phyloP scores from a whole-genome alignment of 1,140 invertebrate genomes.

The Zaprionus gabonicus region DNA sequence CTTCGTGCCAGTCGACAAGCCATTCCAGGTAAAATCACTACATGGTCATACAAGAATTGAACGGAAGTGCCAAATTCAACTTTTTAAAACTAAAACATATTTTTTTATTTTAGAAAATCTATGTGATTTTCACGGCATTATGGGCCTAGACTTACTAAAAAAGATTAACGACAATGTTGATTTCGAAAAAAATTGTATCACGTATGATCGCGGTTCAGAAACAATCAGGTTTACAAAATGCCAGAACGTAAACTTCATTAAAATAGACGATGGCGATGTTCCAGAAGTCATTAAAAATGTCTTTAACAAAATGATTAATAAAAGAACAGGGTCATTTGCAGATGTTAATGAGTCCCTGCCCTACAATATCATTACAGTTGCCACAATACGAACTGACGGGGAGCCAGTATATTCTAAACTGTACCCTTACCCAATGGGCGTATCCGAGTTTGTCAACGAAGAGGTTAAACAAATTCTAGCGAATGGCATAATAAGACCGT shows the following conservation, averaged over 20 bases:
- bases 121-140: slow-evolving; percentile 17
- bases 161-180: slow-evolving; percentile 12
- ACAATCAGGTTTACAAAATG: slow-evolving; percentile 15
- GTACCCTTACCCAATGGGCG: slow-evolving; percentile 32
- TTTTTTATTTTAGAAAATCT: slow-evolving; percentile 4
- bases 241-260: slow-evolving; percentile 7
- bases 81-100: slow-evolving; percentile 3
- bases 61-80: background rate
- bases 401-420: background rate
- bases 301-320: slow-evolving; percentile 11
- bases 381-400: background rate
- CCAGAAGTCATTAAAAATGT: slow-evolving; percentile 1
- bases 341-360: slow-evolving; percentile 2
- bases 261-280: slow-evolving; percentile 6
- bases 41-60: slow-evolving; percentile 8
- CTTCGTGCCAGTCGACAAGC: no score
- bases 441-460: slow-evolving; percentile 26
- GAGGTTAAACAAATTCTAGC: slow-evolving; percentile 26
- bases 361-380: background rate
- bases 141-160: slow-evolving; percentile 16
- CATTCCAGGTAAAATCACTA: background rate
- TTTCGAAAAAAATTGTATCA: slow-evolving; percentile 15
- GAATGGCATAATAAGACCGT: slow-evolving; percentile 21
- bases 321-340: slow-evolving; percentile 11
- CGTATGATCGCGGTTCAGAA: background rate